A percentile compares a stretch with the other conserved stretches of the same genome.
Conservation (phyloP, 2,113 vertebrate species). For the Oxygymnocypris stewartii region DNA sequence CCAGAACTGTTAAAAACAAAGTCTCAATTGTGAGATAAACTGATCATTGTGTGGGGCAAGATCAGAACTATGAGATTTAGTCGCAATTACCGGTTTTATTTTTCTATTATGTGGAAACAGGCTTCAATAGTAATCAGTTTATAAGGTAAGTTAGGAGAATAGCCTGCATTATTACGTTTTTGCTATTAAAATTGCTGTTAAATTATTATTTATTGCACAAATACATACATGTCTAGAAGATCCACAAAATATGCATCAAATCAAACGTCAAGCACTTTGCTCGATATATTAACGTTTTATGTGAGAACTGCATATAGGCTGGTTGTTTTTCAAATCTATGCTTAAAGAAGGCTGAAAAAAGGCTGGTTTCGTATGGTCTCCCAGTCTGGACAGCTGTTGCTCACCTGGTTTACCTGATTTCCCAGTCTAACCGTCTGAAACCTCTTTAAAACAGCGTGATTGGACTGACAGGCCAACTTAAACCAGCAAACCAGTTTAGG, state of each 20-base stretch:
- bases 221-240: not conserved
- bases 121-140: too few relatives aligned
- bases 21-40: too few relatives aligned
- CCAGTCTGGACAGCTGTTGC: not conserved
- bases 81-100: too few relatives aligned
- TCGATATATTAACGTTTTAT: not conserved
- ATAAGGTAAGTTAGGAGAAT: too few relatives aligned
- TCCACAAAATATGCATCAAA: not conserved
- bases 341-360: not conserved
- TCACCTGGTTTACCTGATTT: not conserved
- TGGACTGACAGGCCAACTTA: not conserved
- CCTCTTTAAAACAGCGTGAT: not conserved
- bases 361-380: not conserved
- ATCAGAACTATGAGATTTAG: not conserved
- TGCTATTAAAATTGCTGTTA: not conserved
- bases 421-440: not conserved
- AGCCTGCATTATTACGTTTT: too few relatives aligned
- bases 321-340: not conserved
- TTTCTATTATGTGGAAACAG: too few relatives aligned
- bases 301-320: not conserved
- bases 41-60: not conserved
- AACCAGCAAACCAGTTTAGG: slow-evolving; percentile 2
- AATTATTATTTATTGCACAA: not conserved
- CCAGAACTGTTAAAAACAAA: too few relatives aligned
- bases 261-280: not conserved